Evolutionary conservation across 1,140 invertebrate species (phyloP).

Genomic region (Helicoverpa zea): DNA sequence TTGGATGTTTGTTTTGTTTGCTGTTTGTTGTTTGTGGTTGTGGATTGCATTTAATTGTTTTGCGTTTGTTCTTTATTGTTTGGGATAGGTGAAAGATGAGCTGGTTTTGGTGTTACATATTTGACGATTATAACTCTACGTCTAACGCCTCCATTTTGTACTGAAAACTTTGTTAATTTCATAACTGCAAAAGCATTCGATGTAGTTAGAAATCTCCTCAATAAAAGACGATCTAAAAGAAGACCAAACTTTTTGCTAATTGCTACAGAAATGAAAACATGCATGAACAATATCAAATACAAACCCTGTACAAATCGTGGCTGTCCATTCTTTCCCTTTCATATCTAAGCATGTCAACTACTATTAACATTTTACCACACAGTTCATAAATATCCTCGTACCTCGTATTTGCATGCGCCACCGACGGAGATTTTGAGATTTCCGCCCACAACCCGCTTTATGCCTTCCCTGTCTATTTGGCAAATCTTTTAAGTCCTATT

Average conservation of each 20-base stretch:
- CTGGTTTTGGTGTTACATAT: background rate
- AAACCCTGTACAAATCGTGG: background rate
- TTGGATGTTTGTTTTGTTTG: constrained; percentile 19
- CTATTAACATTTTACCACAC: constrained; percentile 43
- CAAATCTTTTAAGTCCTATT: constrained; percentile 37
- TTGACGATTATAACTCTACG: background rate
- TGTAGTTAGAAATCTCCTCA: no score
- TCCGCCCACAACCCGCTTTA: constrained; percentile 41
- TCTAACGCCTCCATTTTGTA: no score
- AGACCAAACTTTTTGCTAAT: no score
- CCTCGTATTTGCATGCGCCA: constrained; percentile 38
- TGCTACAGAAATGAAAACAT: background rate
- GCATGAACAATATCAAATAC: background rate
- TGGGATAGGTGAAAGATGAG: background rate
- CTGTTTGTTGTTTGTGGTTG: background rate
- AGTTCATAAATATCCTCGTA: constrained; percentile 42
- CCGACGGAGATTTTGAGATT: constrained; percentile 43
- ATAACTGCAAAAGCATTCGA: no score
- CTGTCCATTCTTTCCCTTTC: constrained; percentile 17
- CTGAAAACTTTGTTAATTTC: no score
- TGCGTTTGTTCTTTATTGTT: background rate
- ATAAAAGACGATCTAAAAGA: no score
- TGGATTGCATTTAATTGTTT: constrained; percentile 20
- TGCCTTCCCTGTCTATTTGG: constrained; percentile 40
- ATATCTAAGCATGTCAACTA: constrained; percentile 46